These are phyloP conservation scores for Pantelozetes paolii DNA, from an alignment of 2,888 invertebrate species.

Conservation along the genomic window DNA sequence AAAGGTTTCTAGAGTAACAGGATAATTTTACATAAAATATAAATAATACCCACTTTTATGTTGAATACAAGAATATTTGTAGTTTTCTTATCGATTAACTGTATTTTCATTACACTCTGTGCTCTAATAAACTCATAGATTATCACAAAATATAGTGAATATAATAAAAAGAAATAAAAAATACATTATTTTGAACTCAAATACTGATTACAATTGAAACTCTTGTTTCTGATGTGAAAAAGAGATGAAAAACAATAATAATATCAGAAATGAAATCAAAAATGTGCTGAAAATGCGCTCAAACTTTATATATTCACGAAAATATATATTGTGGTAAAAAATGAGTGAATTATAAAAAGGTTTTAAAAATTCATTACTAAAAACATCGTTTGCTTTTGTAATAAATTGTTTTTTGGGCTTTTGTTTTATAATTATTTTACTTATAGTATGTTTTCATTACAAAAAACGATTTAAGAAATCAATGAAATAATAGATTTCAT, in stretches of 20 bases:
- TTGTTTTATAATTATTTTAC: background rate
- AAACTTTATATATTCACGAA: too few species aligned
- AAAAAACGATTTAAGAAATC: background rate
- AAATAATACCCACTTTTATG: background rate
- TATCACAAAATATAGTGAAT: background rate
- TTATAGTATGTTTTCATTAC: background rate
- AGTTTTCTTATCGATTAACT: too few species aligned
- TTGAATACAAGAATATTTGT: background rate
- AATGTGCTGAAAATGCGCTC: too few species aligned
- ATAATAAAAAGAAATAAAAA: background rate
- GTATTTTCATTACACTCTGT: background rate
- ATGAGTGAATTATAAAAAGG: too few species aligned
- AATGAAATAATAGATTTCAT: background rate
- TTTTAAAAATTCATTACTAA: too few species aligned
- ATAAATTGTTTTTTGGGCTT: too few species aligned
- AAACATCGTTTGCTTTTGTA: background rate
- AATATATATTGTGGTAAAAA: too few species aligned
- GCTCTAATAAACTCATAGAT: background rate
- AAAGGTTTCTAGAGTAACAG: too few species aligned
- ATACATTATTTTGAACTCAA: background rate
- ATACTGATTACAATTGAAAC: background rate
- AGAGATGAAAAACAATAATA: too few species aligned
- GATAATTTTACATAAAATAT: too few species aligned
- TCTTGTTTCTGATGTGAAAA: background rate
- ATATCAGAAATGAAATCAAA: too few species aligned